Base-by-base conservation (phyloP, 2,113 vertebrate genomes). In the Apus apus region DNA sequence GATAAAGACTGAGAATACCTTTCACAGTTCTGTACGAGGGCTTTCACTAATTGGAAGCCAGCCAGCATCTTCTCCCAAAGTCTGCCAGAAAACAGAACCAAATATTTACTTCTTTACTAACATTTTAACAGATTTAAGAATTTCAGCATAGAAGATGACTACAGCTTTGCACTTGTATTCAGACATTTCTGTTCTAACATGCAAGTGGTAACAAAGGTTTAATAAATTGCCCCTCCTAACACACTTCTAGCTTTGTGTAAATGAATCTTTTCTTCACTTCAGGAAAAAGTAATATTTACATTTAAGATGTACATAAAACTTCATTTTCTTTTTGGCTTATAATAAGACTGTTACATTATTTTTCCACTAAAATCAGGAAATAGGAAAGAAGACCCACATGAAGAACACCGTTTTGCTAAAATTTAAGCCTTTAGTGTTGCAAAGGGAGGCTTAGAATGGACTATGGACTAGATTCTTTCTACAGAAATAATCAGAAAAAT, bases 41-140 rank as follows among this genome's bases (percentile, higher is more conserved):
- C 53, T 96, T 83, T 61, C 81, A 15, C 80, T 86, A 80, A 90
- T 86, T 68, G 72, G 14, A 90, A 85, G 15, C 48, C 38, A 93
- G 43, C 8, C 58, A 48, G 11, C n/a, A 30, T 36, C 60, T 94
- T 51, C 50, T 62, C 36, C 30, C 48, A 61, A 64, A 62, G n/a
- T 27, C 70, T 91, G 68, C 16, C 79, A 85, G 38, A 54, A 94
- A 84, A 87, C 50, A 84, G 54, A 89, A 73, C 11, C 25, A 83
- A 89, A 66, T 89, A 95, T 88, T 94, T 90, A 90, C 71, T 65
- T 22, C 32, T 83, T 79, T 43, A 45, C 34, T 75, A 89, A 71
- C 21, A 54, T 62, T 57, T 80, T 40, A 70, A 62, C 38, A 67
- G 60, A 85, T 67, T 70, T 29, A 54, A 26, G 25, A 64, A 79